phyloP scores from a whole-genome alignment of 2,113 vertebrate genomes.

The Peromyscus maniculatus region DNA sequence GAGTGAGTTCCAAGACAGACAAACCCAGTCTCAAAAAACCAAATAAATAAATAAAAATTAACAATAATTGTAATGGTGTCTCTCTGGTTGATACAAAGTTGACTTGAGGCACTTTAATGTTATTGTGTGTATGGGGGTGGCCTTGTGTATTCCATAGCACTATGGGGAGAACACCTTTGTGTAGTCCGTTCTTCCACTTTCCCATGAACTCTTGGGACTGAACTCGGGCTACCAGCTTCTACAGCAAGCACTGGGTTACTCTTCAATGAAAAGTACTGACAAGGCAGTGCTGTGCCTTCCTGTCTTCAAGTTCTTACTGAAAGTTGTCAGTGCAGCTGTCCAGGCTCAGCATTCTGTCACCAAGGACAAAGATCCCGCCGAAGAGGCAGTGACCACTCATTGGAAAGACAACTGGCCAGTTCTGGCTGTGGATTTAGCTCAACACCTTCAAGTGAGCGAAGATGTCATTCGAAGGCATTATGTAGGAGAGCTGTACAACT shows the following conservation, averaged over 20 bases:
- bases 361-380: conserved; percentile 73
- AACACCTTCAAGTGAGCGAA: conserved; percentile 93
- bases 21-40: not conserved
- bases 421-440: conserved; percentile 91
- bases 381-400: conserved; percentile 72
- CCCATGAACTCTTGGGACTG: not conserved
- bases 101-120: not conserved
- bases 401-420: conserved; percentile 92
- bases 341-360: conserved; percentile 86
- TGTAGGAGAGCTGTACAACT: conserved; percentile 96
- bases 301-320: conserved; percentile 92
- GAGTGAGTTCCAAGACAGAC: not conserved
- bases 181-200: not conserved
- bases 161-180: not conserved
- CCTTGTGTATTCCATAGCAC: not conserved
- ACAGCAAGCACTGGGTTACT: not conserved
- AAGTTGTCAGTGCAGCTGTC: conserved; percentile 92
- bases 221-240: too few relatives aligned
- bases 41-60: not conserved
- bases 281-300: not conserved
- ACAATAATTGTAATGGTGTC: not conserved
- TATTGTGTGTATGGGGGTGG: not conserved
- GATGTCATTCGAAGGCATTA: conserved; percentile 94
- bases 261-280: not conserved
- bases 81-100: not conserved